A percentile compares a stretch with the other conserved stretches of the same genome.
Conservation (phyloP, 2,113 vertebrate species). For the Callocephalon fimbriatum region DNA sequence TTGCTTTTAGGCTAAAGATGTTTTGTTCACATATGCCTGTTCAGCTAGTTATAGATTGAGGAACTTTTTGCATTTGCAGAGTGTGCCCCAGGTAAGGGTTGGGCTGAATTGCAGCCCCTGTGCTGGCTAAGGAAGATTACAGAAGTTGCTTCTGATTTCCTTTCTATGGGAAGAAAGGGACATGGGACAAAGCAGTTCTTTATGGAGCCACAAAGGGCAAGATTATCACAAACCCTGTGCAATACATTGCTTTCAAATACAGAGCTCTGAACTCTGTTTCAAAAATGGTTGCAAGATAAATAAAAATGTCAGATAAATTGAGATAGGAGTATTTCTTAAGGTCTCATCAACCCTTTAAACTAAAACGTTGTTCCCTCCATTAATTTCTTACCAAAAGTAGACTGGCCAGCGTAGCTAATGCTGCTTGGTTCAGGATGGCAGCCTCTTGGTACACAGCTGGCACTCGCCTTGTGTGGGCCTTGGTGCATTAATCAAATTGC, state of each 20-base stretch:
- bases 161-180: not conserved
- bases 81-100: not conserved
- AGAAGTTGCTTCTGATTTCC: not conserved
- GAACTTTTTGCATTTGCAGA: not conserved
- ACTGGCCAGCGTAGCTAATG: not conserved
- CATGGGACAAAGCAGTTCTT: not conserved
- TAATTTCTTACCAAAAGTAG: not conserved
- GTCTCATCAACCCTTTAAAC: not conserved
- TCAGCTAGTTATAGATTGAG: not conserved
- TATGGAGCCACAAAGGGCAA: fast-evolving
- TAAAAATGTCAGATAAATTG: not conserved
- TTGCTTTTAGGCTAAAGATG: conserved; percentile 17
- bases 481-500: conserved; percentile 10
- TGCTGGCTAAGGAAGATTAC: not conserved
- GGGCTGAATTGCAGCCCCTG: not conserved
- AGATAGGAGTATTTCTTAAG: not conserved
- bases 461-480: not conserved
- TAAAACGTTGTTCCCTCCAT: not conserved
- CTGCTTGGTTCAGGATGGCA: not conserved
- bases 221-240: fast-evolving
- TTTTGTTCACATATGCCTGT: not conserved
- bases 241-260: not conserved
- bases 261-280: not conserved
- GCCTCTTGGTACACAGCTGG: not conserved
- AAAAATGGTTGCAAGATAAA: not conserved